A percentile compares a stretch with the other conserved stretches of the same genome.
These are phyloP conservation scores for Melanaphis sacchari DNA, from an alignment of 1,140 invertebrate genomes.

Conservation along the genomic window DNA sequence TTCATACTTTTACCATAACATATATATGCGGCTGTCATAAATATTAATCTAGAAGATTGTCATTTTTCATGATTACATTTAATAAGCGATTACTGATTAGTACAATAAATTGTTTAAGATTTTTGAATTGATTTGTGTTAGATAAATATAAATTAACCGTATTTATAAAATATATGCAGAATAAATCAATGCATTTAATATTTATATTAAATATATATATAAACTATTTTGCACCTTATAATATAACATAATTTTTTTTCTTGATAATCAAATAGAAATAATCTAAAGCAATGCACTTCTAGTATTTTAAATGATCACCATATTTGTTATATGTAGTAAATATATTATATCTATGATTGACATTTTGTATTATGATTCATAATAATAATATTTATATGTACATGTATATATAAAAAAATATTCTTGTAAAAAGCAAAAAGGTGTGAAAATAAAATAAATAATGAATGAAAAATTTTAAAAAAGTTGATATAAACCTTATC, in stretches of 20 bases:
- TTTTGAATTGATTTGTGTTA: neutral
- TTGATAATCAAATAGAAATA: neutral
- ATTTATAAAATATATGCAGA: neutral
- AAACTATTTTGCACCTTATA: neutral
- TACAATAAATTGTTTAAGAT: neutral
- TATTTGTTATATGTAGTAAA: neutral
- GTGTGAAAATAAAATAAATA: neutral
- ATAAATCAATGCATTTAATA: neutral
- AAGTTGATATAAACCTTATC: conserved; percentile 38
- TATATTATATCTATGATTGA: too few species aligned
- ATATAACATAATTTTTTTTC: neutral
- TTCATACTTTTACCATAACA: neutral
- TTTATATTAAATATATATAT: neutral
- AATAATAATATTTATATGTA: neutral
- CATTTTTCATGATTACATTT: neutral
- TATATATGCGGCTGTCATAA: neutral
- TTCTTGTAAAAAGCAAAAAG: neutral
- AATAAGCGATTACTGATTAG: conserved; percentile 1
- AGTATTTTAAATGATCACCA: neutral
- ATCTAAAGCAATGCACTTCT: neutral
- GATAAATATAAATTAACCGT: neutral
- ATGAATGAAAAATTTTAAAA: neutral
- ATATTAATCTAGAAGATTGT: neutral
- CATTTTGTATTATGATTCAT: neutral
- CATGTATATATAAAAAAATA: neutral